phyloP scores from a whole-genome alignment of 2,113 vertebrate genomes.

The Junco hyemalis region DNA sequence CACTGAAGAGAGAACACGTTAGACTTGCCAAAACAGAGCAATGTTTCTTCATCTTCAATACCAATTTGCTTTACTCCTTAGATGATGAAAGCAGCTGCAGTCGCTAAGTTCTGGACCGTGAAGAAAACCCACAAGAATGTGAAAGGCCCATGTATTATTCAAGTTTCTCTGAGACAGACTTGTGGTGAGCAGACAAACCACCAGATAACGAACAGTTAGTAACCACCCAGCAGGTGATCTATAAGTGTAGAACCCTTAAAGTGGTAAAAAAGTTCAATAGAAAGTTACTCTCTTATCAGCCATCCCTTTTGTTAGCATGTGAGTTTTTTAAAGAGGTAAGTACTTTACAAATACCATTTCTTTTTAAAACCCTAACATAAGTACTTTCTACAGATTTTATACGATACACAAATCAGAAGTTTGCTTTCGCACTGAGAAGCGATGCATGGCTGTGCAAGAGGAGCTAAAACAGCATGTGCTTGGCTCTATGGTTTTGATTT shows the following conservation, averaged over 20 bases:
- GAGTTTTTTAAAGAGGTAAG: not conserved
- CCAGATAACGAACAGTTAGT: not conserved
- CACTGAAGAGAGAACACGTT: not conserved
- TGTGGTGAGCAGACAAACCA: not conserved
- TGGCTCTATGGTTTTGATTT: not conserved
- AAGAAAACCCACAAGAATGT: not conserved
- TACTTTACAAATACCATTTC: not conserved
- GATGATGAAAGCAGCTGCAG: not conserved
- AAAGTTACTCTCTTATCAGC: not conserved
- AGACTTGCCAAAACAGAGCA: not conserved
- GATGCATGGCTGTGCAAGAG: not conserved
- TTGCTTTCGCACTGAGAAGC: not conserved
- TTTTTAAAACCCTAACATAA: not conserved
- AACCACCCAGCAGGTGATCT: not conserved
- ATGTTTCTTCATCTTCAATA: not conserved
- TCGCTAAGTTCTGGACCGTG: not conserved
- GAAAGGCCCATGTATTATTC: not conserved
- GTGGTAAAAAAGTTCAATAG: not conserved
- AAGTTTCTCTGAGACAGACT: not conserved
- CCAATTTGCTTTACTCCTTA: not conserved
- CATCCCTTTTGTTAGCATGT: not conserved
- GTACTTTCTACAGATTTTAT: not conserved
- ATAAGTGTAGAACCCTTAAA: not conserved
- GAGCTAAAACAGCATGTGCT: not conserved
- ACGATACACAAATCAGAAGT: not conserved